phyloP scores from a whole-genome alignment of 2,797 vertebrate genomes.

The Pseudochromis fuscus region DNA sequence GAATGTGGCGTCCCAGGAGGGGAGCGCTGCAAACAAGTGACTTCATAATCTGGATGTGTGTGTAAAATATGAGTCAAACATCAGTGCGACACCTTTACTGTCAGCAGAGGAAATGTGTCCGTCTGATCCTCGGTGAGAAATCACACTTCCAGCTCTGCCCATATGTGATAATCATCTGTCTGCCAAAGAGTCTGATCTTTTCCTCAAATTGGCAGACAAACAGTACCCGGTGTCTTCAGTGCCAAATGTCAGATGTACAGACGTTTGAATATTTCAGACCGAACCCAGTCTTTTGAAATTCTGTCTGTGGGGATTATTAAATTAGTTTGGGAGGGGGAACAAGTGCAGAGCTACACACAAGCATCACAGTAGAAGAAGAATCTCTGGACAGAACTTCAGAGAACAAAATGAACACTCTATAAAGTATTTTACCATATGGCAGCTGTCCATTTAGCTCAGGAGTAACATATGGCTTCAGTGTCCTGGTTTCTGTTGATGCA shows the following conservation, averaged over 20 bases:
- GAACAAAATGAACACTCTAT: slow-evolving; percentile 8
- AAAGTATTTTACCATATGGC: slow-evolving; percentile 5
- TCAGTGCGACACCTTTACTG: slow-evolving; percentile 4
- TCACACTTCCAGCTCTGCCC: slow-evolving; percentile 40
- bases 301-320: no score
- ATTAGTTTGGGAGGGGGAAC: no score
- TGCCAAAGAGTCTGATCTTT: slow-evolving; percentile 44
- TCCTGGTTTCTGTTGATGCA: not conserved
- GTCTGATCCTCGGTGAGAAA: slow-evolving; percentile 29
- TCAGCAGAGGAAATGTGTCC: slow-evolving; percentile 1
- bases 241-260: slow-evolving; percentile 17
- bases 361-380: no score
- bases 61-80: slow-evolving; percentile 33
- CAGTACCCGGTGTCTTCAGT: not conserved
- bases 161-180: slow-evolving; percentile 47
- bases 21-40: slow-evolving; percentile 15
- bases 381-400: no score
- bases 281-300: no score
- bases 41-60: not conserved
- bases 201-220: slow-evolving; percentile 33
- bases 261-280: slow-evolving; percentile 20
- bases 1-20: slow-evolving; percentile 5
- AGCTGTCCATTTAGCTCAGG: slow-evolving; percentile 9
- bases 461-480: slow-evolving; percentile 17
- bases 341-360: not conserved